Evolutionary conservation across 2,888 invertebrate species (phyloP), one percentile per base, ranked within the genome.

Genomic region (Lamproptera curius): DNA sequence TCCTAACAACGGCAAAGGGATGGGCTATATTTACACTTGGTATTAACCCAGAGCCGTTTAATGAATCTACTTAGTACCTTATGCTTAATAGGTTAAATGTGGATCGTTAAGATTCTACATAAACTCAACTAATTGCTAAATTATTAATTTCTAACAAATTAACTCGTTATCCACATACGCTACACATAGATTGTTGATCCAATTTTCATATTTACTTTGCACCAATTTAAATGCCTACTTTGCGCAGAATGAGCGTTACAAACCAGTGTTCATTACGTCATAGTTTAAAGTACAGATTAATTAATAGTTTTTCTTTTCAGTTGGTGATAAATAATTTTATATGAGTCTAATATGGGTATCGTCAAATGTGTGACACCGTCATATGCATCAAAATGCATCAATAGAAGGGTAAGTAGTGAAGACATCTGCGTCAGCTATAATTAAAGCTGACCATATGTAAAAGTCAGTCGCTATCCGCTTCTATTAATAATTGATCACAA

Each of bases 401-500:
- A 36, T 43, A 13, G 16, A 35, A 43, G 34, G 16, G 34, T 48
- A 23, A 43, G 11, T n/a, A 48, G 26, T 43, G 43, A 38, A 42
- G 28, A 39, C 43, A 39, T 44, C 37, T 42, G 38, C 17, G 33
- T 34, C 42, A 34, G 46, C 26, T 46, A 42, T 38, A 33, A 38
- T 43, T 39, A 34, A 39, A 48, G 13, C 47, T 11, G 8, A 42
- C 31, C 47, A 43, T 48, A 39, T 48, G 47, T 39, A 42, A 36
- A 14, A n/a, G 16, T 42, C 31, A 20, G 39, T 34, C 14, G 15
- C 17, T 33, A 16, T 49, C 39, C 40, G 44, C 10, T 43, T 44
- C 43, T 49, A 49, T 40, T 40, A 44, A 49, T 49, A 49, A 49
- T 49, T 26, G 40, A 44, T 49, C 44, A 43, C 16, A 44, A 43